A percentile compares a stretch with the other conserved stretches of the same genome.
Conservation (phyloP, 1,140 invertebrate species). For the Argopecten irradians region DNA sequence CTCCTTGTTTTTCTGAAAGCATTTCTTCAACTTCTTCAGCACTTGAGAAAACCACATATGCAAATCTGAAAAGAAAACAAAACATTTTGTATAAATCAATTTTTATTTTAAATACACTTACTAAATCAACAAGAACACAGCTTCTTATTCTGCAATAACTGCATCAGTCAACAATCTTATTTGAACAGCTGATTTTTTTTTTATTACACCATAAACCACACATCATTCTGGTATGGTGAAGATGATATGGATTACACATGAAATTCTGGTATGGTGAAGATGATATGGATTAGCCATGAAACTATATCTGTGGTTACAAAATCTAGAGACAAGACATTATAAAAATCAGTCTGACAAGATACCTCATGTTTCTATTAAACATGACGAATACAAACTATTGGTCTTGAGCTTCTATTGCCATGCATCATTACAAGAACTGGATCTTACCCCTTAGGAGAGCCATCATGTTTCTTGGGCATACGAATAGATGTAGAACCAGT, state of each 20-base stretch:
- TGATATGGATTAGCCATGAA: not conserved
- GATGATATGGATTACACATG: not conserved
- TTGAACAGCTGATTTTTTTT: not conserved
- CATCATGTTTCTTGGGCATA: slow-evolving; percentile 57
- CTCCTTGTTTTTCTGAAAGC: slow-evolving; percentile 67
- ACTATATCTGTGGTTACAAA: not conserved
- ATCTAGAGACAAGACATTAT: not conserved
- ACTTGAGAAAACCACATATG: slow-evolving; percentile 67
- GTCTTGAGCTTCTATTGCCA: no score
- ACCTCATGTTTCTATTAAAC: not conserved
- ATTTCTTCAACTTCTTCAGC: slow-evolving; percentile 58
- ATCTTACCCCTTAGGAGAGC: slow-evolving; percentile 54
- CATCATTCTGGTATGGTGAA: no score
- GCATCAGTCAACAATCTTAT: not conserved
- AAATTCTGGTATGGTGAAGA: not conserved
- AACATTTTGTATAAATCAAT: not conserved
- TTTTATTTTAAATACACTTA: not conserved
- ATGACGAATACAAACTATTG: not conserved
- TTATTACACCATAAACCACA: not conserved
- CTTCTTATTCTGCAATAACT: not conserved
- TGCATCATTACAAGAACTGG: not conserved
- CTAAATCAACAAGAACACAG: not conserved
- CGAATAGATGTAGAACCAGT: slow-evolving; percentile 81
- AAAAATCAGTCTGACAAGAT: not conserved
- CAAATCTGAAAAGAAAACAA: slow-evolving; percentile 62